phyloP scores from a whole-genome alignment of 2,888 invertebrate genomes.

The Empis livida region DNA sequence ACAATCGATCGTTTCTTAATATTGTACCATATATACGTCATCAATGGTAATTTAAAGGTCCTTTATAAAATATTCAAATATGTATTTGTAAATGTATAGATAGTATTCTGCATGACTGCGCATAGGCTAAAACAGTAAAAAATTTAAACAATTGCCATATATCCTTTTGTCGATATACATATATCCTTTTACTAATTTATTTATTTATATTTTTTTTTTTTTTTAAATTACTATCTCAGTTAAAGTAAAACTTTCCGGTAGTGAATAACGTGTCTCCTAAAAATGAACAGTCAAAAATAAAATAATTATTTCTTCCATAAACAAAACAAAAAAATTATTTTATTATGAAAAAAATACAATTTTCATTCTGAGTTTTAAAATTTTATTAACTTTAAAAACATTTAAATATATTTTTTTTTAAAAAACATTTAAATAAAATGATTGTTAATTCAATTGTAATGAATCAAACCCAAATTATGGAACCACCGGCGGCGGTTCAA shows the following conservation, averaged over 20 bases:
- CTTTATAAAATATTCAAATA: background rate
- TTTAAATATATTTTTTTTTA: background rate
- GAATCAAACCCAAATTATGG: slow-evolving; percentile 9
- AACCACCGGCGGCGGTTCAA: slow-evolving; percentile 11
- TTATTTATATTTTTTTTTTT: too few relatives aligned
- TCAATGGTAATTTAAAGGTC: background rate
- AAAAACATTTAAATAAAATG: slow-evolving; percentile 9
- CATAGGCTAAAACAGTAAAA: slow-evolving; percentile 14
- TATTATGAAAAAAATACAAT: background rate
- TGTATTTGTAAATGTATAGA: background rate
- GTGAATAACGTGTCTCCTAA: too few relatives aligned
- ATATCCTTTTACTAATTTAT: too few relatives aligned
- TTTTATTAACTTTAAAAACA: background rate
- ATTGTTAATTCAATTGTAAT: slow-evolving; percentile 15
- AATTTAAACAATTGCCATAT: too few relatives aligned
- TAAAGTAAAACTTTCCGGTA: too few relatives aligned
- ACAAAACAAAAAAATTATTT: background rate
- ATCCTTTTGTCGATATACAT: too few relatives aligned
- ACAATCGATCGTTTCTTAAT: background rate
- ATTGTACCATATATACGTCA: background rate
- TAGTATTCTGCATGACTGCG: slow-evolving; percentile 25
- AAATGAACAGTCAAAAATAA: background rate
- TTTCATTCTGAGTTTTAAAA: too few relatives aligned
- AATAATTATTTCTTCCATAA: background rate
- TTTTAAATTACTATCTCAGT: too few relatives aligned